Base-by-base conservation (phyloP, 2,888 invertebrate species). In the Diadegma fenestrale region DNA sequence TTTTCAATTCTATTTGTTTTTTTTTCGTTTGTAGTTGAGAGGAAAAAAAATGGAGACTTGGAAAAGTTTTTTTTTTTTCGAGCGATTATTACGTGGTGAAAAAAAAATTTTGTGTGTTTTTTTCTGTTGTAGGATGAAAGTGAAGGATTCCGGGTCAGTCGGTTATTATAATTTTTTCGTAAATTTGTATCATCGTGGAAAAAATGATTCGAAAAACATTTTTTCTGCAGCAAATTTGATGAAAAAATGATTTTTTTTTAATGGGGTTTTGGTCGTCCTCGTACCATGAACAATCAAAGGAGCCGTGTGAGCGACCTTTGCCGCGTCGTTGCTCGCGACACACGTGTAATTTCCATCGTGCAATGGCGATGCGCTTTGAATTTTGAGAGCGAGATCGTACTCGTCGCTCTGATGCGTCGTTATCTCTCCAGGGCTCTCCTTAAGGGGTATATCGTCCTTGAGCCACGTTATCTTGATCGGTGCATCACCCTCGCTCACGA, bases 401-500 rank as follows among this genome's bases (percentile, higher is more conserved):
- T 93, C 92, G 87, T 91, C 93, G 84, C 92, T 91, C 87, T 93
- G 93, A 84, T 92, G 91, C 17, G 92, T 93, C 76, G 87, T 88
- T 51, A 87, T 88, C 75, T 89, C 90, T 14, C 90, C 91, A 54
- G 92, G 92, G 80, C 94, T 93, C 77, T 93, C 92, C 58, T 94
- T 93, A 82, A 96, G 94, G 2, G 94, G 93, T 45, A 93, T 92
- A 54, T 95, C 95, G 89, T 96, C 95, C 92, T 95, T 95, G 83
- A 94, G 93, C 95, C 95, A 96, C 80, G 93, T 93, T 86, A 95
- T 94, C 88, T 92, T 94, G 82, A 95, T 92, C 69, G 95, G 95
- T 82, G 94, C 93, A 90, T 95, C 95, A 64, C 96, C 95, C 86
- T 94, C 94, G 89, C 94, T 94, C 86, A 95, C 94, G 71, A 94